These are phyloP conservation scores for Chaitophorus viminalis DNA, from an alignment of 2,888 invertebrate species.

Conservation along the genomic window DNA sequence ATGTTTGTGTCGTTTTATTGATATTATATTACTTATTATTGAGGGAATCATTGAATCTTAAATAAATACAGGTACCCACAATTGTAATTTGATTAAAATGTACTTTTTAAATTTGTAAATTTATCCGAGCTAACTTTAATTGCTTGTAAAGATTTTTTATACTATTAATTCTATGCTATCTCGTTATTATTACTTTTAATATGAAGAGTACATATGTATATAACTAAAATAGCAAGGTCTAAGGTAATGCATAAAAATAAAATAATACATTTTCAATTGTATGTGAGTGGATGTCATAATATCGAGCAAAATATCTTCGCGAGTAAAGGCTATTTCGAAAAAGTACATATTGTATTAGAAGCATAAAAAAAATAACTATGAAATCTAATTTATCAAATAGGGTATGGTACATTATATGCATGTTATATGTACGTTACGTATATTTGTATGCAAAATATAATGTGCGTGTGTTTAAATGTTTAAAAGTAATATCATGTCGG, in stretches of 20 bases:
- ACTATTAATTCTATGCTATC: too few species aligned
- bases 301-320: neutral
- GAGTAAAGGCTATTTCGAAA: neutral
- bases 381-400: neutral
- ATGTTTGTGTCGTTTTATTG: neutral
- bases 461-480: too few species aligned
- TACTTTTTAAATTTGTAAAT: too few species aligned
- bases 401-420: neutral
- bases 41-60: neutral
- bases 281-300: neutral
- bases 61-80: neutral
- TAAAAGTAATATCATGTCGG: neutral
- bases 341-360: neutral
- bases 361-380: neutral
- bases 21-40: neutral
- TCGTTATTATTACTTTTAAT: too few species aligned
- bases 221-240: too few species aligned
- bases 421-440: too few species aligned
- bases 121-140: too few species aligned
- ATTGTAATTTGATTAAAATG: too few species aligned
- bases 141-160: too few species aligned
- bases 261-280: neutral
- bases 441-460: too few species aligned
- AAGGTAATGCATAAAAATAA: too few species aligned
- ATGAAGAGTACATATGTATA: too few species aligned